These are phyloP conservation scores for Pachydiplax longipennis DNA, from an alignment of 2,888 invertebrate species.

Conservation along the genomic window DNA sequence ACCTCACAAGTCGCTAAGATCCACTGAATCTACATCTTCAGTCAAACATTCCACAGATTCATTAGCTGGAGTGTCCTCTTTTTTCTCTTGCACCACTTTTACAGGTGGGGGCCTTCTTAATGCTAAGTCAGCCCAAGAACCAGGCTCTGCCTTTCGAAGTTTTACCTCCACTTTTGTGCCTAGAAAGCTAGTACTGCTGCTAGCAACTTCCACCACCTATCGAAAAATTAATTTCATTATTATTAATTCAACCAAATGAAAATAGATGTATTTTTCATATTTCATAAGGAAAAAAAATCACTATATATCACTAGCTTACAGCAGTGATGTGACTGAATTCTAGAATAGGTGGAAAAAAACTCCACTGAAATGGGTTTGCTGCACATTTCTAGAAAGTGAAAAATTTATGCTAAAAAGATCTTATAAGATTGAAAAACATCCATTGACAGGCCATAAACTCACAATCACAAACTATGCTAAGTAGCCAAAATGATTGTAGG, in stretches of 20 bases:
- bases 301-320: too few species aligned
- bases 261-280: too few species aligned
- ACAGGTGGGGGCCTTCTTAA: slow-evolving; percentile 61
- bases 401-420: too few species aligned
- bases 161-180: slow-evolving; percentile 93
- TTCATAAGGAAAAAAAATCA: too few species aligned
- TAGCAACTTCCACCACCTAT: slow-evolving; percentile 78
- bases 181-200: slow-evolving; percentile 78
- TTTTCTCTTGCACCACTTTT: neutral
- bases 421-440: too few species aligned
- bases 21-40: slow-evolving; percentile 70
- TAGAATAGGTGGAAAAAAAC: too few species aligned
- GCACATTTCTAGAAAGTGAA: too few species aligned
- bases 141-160: slow-evolving; percentile 84
- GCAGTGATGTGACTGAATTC: too few species aligned
- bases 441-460: too few species aligned
- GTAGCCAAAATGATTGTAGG: too few species aligned
- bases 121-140: slow-evolving; percentile 81
- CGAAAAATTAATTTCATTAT: slow-evolving; percentile 53
- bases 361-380: too few species aligned
- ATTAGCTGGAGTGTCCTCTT: slow-evolving; percentile 51
- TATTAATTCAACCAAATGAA: neutral
- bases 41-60: slow-evolving; percentile 60
- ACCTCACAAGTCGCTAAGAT: slow-evolving; percentile 72
- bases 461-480: too few species aligned